phyloP scores from a whole-genome alignment of 2,797 vertebrate species.

The Nothura maculosa region DNA sequence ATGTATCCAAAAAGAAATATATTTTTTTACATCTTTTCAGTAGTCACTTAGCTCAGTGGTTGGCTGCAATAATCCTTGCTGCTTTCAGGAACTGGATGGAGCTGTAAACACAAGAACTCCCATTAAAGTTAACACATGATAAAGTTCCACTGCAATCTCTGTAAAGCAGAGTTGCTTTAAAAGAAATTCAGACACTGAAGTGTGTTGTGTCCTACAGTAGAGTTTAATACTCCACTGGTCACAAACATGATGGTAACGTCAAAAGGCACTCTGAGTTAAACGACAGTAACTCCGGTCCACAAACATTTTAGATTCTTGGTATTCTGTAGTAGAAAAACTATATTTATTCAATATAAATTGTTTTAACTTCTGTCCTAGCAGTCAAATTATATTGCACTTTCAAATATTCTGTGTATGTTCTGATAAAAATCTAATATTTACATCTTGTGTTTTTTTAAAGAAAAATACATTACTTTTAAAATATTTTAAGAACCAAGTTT shows the following conservation, averaged over 20 bases:
- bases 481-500: conserved; percentile 42
- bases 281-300: conserved; percentile 32
- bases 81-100: conserved; percentile 14
- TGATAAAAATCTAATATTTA: conserved; percentile 70
- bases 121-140: conserved; percentile 17
- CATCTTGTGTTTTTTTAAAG: conserved; percentile 31
- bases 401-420: conserved; percentile 30
- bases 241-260: conserved; percentile 12
- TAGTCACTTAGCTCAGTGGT: conserved; percentile 57
- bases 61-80: conserved; percentile 1
- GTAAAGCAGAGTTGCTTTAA: conserved; percentile 21
- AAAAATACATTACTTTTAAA: conserved; percentile 44
- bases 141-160: conserved; percentile 32
- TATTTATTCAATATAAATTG: conserved; percentile 38
- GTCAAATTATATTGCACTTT: conserved; percentile 70
- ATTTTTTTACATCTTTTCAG: conserved; percentile 49
- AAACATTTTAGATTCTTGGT: conserved; percentile 25
- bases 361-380: conserved; percentile 44
- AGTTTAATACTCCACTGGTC: neutral
- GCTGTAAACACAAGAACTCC: neutral
- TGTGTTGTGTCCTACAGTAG: conserved; percentile 27
- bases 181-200: conserved; percentile 46
- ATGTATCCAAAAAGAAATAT: conserved; percentile 53
- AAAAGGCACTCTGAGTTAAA: conserved; percentile 68
- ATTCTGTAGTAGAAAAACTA: conserved; percentile 1